These are phyloP conservation scores for Therioaphis trifolii DNA, from an alignment of 2,888 invertebrate genomes.

Conservation along the genomic window DNA sequence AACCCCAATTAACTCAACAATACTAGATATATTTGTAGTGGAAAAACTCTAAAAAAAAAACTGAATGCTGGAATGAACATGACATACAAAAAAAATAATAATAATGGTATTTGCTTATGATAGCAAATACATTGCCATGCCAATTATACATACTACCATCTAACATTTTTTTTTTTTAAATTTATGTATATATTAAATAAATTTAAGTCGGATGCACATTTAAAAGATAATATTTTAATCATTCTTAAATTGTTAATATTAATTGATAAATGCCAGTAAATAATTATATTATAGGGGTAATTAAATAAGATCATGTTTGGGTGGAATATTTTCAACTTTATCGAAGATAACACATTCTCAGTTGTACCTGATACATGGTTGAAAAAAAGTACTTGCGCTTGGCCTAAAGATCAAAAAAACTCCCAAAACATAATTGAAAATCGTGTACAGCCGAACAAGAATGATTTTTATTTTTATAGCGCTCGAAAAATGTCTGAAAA, in stretches of 20 bases:
- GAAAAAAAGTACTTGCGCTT: neutral
- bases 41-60: neutral
- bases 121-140: neutral
- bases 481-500: neutral
- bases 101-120: conserved; percentile 3
- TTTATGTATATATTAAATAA: neutral
- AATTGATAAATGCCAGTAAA: neutral
- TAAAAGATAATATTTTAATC: neutral
- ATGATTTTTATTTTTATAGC: conserved; percentile 5
- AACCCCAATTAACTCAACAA: neutral
- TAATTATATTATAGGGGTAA: neutral
- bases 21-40: conserved; percentile 18
- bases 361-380: conserved; percentile 16
- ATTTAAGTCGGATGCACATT: neutral
- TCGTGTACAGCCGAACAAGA: no score
- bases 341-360: neutral
- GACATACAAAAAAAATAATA: conserved; percentile 19
- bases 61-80: conserved; percentile 11
- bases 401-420: conserved; percentile 14
- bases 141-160: conserved; percentile 2
- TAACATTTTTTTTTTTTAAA: neutral
- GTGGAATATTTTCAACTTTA: conserved; percentile 7
- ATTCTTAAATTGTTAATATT: neutral
- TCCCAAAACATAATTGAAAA: conserved; percentile 2
- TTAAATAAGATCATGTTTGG: conserved; percentile 4